Base-by-base conservation (phyloP, 2,797 vertebrate species). In the Mormyrus hasselquistii region DNA sequence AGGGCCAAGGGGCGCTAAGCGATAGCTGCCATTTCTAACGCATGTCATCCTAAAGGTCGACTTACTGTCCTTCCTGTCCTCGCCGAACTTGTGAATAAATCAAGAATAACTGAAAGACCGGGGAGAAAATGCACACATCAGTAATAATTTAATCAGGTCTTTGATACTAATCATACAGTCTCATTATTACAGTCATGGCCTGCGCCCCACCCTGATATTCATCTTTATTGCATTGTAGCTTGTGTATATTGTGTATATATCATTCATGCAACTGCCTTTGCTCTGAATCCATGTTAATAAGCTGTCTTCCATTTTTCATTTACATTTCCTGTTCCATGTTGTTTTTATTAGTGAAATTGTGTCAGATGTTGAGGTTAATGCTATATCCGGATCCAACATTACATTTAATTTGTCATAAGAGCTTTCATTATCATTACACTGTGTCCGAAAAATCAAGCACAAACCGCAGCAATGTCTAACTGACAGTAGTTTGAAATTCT, bases 21-120 rank as follows among this genome's bases (percentile, higher is more conserved):
- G 73, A 62, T 41, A 59, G 85, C 10, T 84, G 22, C 22, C 38
- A 7, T 19, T 14, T 14, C 22, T 34, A 79, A 79, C 50, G 7
- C 73, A 87, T 8, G 14, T 89, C 57, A 69, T 86, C 69, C 86
- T 52, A 89, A 83, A 89, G 86, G 86, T 89, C 86, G 87, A 76
- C 86, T 82, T 83, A 14, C 52, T 59, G 86, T n/a, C 10, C 52
- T 44, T 87, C 59, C 84, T 49, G 49, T 47, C 9, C 50, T 73
- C 10, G 52, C 52, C 38, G 10, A 82, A 83, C 57, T 50, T 16
- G 25, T 87, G 50, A 87, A 82, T 89, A 89, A 87, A 87, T 50
- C 44, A 89, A 83, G 82, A 86, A 38, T 50, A 14, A 34, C 34
- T 57, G 22, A 82, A 52, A 57, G 44, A 85, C 49, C 29, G 34